Conservation (phyloP, 1,140 invertebrate genomes). For the Zophobas atratus region DNA sequence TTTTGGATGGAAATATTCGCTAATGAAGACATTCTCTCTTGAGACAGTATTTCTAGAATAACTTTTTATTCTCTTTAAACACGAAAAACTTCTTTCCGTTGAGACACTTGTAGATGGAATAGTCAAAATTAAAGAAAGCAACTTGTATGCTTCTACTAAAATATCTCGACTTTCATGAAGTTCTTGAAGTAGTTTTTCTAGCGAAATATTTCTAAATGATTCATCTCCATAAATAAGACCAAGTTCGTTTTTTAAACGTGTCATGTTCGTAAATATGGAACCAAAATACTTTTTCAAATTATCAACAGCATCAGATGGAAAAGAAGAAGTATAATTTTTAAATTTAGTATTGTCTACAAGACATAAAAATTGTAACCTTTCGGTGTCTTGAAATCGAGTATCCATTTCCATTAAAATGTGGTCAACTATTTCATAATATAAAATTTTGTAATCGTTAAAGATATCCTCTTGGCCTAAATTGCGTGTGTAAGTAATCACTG, state of each 20-base stretch:
- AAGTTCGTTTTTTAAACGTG: conserved; percentile 27
- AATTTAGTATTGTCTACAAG: conserved; percentile 25
- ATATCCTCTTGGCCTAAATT: neutral
- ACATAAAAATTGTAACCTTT: conserved; percentile 15
- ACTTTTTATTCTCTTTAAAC: neutral
- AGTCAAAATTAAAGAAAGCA: conserved; percentile 3
- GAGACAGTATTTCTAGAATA: neutral
- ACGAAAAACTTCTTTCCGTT: neutral
- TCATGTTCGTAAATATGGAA: neutral
- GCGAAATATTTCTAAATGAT: neutral
- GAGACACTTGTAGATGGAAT: neutral
- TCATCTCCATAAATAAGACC: conserved; percentile 21
- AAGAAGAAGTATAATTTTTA: neutral
- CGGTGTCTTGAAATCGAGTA: conserved; percentile 4
- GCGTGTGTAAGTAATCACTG: neutral
- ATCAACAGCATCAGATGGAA: conserved; percentile 7
- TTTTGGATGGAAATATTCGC: neutral
- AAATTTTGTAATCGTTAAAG: neutral
- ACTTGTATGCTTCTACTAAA: neutral
- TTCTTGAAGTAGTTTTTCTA: neutral
- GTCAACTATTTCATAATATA: conserved; percentile 37
- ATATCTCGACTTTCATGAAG: neutral
- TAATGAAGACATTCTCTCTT: neutral
- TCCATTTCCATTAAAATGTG: conserved; percentile 7
- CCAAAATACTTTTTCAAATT: conserved; percentile 1